These are phyloP conservation scores for Dolichomitus sp. DNA, from an alignment of 2,888 invertebrate genomes.

Conservation along the genomic window DNA sequence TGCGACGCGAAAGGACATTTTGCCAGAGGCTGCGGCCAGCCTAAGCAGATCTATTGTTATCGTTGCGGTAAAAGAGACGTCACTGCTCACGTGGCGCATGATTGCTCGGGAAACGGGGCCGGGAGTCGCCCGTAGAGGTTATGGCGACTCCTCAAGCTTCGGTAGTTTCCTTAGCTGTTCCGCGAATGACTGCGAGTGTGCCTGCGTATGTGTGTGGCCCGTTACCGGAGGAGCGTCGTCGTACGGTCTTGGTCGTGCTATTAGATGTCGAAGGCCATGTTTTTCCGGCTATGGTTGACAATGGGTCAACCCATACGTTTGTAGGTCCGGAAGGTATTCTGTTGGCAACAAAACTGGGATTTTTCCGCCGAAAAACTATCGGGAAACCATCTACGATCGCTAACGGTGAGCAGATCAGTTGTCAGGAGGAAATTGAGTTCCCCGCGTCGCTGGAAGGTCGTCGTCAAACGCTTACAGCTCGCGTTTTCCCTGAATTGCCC, in stretches of 20 bases:
- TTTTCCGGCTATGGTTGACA: slow-evolving; percentile 10
- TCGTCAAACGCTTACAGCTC: too few species aligned
- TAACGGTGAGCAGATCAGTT: too few species aligned
- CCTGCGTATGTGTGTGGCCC: not conserved
- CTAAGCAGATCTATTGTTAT: not conserved
- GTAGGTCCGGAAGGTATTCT: slow-evolving; percentile 56
- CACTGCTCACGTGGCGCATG: not conserved
- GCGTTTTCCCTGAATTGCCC: too few species aligned
- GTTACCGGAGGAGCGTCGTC: too few species aligned
- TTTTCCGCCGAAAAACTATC: too few species aligned
- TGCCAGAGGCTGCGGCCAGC: too few species aligned
- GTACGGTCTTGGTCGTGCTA: too few species aligned
- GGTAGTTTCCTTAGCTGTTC: not conserved
- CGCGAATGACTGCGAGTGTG: not conserved
- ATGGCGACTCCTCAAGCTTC: not conserved
- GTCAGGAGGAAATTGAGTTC: too few species aligned
- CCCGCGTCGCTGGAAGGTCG: too few species aligned
- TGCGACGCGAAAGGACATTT: not conserved
- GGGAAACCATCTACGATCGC: too few species aligned
- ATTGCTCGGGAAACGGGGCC: slow-evolving; percentile 10
- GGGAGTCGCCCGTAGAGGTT: too few species aligned
- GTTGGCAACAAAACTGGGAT: too few species aligned
- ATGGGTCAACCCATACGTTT: slow-evolving; percentile 18
- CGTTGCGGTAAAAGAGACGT: not conserved
- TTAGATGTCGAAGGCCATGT: not conserved